Base-by-base conservation (phyloP, 2,113 vertebrate species). In the Toxotes chatareus region DNA sequence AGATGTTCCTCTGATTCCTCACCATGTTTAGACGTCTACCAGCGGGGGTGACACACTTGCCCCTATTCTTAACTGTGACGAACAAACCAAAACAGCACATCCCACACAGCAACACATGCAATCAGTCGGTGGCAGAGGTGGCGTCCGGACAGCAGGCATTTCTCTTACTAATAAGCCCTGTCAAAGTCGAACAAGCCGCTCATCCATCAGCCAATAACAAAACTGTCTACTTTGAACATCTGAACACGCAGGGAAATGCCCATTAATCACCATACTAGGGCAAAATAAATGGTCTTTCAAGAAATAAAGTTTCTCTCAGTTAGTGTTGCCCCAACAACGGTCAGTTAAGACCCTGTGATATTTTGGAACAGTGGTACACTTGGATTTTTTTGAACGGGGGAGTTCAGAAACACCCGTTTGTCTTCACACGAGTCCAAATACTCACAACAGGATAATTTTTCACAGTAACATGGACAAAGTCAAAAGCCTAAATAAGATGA, bases 151-250 rank as follows among this genome's bases (percentile, higher is more conserved):
- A 75, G 82, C 34, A 49, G 66, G 31, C 90, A 91, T 91, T 91
- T 91, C 83, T 94, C 91, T 90, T 70, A 65, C 77, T 93, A 92
- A 94, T 89, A 84, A 90, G 88, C 66, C 73, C 81, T 47, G 79
- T 93, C 92, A 90, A 68, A 60, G 77, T 3, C 19, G 55, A 76
- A 47, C 73, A 51, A 57, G 8, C 14, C 34, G 71, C n/a, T 0
- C 79, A 90, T 91, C 60, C 74, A 84, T 92, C 88, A 82, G 51
- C 60, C n/a, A 16, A 49, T 57, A 78, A 80, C 62, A 56, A 67
- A 73, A 66, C 36, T 36, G 6, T 79, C 46, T 5, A 1, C 71
- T 36, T 72, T 62, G 36, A 88, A 57, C 5, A 31, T 60, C 57
- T 61, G 19, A 69, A 64, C 32, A 32, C 4, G 5, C 4, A 32